Conservation (phyloP, 2,888 invertebrate genomes). For the Tipula unca region DNA sequence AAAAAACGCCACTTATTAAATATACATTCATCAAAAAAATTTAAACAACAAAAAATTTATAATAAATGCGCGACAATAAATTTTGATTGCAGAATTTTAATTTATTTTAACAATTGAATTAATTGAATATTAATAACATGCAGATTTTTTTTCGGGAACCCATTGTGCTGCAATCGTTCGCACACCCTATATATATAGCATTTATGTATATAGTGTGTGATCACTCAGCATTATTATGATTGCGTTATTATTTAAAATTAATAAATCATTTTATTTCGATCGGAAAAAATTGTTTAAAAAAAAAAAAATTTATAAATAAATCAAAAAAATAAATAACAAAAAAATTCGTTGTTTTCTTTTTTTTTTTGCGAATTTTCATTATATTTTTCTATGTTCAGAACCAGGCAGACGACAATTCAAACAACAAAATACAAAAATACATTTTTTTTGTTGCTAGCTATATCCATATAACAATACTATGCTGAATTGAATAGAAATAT, state of each 20-base stretch:
- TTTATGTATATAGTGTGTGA: background rate
- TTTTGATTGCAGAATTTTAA: conserved; percentile 8
- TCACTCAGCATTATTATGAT: conserved; percentile 8
- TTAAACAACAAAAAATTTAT: background rate
- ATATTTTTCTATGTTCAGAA: background rate
- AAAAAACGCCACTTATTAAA: background rate
- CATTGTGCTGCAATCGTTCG: background rate
- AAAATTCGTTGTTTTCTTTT: background rate
- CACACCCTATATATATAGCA: background rate
- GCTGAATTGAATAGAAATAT: conserved; percentile 1
- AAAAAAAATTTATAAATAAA: background rate
- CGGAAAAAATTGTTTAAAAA: background rate
- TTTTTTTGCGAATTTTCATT: conserved; percentile 8
- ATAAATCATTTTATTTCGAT: conserved; percentile 8
- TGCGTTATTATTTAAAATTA: background rate
- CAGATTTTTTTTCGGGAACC: background rate
- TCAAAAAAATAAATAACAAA: background rate
- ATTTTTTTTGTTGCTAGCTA: background rate
- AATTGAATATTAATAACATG: conserved; percentile 9
- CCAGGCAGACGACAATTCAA: conserved; percentile 14
- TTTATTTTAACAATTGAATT: background rate
- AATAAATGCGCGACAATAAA: background rate
- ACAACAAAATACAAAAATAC: background rate
- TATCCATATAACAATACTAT: background rate
- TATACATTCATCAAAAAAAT: background rate